Conservation (phyloP, 2,888 invertebrate species). For the Salpingus planirostris region DNA sequence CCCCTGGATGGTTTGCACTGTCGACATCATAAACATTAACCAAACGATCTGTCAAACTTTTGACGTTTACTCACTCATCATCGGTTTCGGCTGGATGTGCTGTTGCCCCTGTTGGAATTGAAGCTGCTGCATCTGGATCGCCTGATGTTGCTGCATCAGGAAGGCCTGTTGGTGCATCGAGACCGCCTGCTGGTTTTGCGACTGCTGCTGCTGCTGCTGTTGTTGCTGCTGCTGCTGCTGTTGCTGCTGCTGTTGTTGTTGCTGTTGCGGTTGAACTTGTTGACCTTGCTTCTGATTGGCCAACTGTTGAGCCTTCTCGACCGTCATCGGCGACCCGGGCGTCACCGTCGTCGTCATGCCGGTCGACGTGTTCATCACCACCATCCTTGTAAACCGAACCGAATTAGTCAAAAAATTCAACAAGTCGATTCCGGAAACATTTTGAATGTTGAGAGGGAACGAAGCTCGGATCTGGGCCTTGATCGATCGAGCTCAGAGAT, state of each 20-base stretch:
- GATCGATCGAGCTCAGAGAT: conserved; percentile 10
- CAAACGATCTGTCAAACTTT: too few species aligned
- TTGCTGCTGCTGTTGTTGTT: conserved; percentile 27
- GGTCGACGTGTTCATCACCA: conserved; percentile 51
- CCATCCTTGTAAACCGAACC: conserved; percentile 31
- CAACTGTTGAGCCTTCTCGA: conserved; percentile 46
- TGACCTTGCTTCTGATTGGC: conserved; percentile 7
- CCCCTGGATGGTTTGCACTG: conserved; percentile 50
- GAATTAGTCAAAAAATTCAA: background rate
- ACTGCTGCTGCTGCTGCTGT: conserved; percentile 29
- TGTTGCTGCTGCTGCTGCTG: conserved; percentile 20
- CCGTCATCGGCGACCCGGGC: conserved; percentile 48
- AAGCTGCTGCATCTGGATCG: conserved; percentile 34
- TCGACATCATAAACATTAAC: too few species aligned
- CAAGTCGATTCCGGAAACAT: conserved; percentile 1
- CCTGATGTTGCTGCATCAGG: conserved; percentile 32
- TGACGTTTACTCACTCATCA: conserved; percentile 50
- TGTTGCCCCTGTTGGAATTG: conserved; percentile 37
- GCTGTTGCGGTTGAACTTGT: conserved; percentile 34
- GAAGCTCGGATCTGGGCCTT: conserved; percentile 15
- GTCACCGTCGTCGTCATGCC: conserved; percentile 51
- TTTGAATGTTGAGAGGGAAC: conserved; percentile 25
- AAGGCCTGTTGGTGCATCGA: conserved; percentile 30
- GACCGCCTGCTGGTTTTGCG: conserved; percentile 28
- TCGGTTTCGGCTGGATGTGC: conserved; percentile 48